Conservation (phyloP, 2,797 vertebrate genomes). For the Hippoglossus hippoglossus region DNA sequence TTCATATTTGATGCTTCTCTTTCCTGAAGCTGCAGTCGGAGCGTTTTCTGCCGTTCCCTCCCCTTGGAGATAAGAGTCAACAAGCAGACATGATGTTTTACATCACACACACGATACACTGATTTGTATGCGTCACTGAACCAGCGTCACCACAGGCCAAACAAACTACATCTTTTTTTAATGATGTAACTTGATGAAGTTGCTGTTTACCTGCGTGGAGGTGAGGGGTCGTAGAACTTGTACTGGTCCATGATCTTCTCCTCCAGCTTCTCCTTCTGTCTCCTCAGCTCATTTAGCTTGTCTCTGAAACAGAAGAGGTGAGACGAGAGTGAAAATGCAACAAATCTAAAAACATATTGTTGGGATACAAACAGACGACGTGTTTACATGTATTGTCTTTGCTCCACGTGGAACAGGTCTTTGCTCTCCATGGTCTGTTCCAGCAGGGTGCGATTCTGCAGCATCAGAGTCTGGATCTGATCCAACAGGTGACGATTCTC, state of each 20-base stretch:
- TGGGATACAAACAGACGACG: background rate
- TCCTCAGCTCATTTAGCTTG: conserved; percentile 95
- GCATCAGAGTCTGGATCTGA: conserved; percentile 98
- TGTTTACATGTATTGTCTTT: conserved; percentile 97
- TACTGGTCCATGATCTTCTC: conserved; percentile 99
- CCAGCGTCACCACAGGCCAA: too few species aligned
- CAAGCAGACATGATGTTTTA: conserved; percentile 1
- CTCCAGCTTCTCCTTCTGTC: conserved; percentile 98
- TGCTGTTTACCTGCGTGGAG: conserved; percentile 90
- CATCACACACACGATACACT: background rate
- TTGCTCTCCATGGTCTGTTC: conserved; percentile 99
- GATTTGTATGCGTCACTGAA: background rate
- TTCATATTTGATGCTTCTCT: conserved; percentile 53
- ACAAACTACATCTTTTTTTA: background rate
- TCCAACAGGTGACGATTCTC: conserved; percentile 97
- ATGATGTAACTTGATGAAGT: background rate
- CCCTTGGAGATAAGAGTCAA: conserved; percentile 1
- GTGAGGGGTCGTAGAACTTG: conserved; percentile 98
- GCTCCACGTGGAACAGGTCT: conserved; percentile 97
- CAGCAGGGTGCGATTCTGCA: conserved; percentile 95
- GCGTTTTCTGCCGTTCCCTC: background rate
- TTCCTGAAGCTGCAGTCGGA: conserved; percentile 7
- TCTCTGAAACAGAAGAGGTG: conserved; percentile 81
- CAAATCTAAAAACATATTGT: background rate
- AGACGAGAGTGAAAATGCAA: background rate